A percentile compares a stretch with the other conserved stretches of the same genome.
Evolutionary conservation across 2,888 invertebrate species (phyloP).

Genomic region (Rapana venosa): DNA sequence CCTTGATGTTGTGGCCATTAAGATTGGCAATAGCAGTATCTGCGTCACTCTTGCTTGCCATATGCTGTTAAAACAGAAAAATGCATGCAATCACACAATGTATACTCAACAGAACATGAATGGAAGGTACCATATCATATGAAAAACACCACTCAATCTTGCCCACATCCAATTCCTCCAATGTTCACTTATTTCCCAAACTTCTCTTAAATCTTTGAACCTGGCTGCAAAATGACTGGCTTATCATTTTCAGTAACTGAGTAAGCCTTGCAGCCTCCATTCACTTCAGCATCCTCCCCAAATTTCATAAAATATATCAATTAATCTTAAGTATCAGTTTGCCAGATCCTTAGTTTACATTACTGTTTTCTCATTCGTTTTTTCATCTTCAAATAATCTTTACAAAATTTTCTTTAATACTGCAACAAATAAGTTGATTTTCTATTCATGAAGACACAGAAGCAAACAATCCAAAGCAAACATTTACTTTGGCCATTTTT

Average conservation of each 20-base stretch:
- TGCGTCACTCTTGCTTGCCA: conserved; percentile 71
- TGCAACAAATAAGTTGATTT: no score
- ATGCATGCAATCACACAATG: not conserved
- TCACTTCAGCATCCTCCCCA: not conserved
- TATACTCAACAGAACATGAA: not conserved
- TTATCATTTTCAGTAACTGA: not conserved
- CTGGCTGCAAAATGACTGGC: not conserved
- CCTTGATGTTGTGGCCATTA: conserved; percentile 67
- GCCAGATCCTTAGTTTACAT: no score
- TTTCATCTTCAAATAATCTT: no score
- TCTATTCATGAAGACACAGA: no score
- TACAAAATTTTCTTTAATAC: no score
- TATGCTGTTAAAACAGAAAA: conserved; percentile 65
- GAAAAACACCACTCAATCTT: not conserved
- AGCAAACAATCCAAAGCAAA: no score
- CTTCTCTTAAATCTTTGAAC: not conserved
- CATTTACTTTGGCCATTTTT: no score
- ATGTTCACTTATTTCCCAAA: not conserved
- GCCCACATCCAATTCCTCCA: no score
- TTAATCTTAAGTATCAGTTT: no score
- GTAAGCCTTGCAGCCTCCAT: not conserved
- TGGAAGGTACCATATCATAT: not conserved
- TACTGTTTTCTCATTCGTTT: no score
- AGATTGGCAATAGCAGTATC: conserved; percentile 70
- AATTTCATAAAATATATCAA: no score